phyloP scores from a whole-genome alignment of 2,888 invertebrate species.

The Peribatodes rhomboidaria region DNA sequence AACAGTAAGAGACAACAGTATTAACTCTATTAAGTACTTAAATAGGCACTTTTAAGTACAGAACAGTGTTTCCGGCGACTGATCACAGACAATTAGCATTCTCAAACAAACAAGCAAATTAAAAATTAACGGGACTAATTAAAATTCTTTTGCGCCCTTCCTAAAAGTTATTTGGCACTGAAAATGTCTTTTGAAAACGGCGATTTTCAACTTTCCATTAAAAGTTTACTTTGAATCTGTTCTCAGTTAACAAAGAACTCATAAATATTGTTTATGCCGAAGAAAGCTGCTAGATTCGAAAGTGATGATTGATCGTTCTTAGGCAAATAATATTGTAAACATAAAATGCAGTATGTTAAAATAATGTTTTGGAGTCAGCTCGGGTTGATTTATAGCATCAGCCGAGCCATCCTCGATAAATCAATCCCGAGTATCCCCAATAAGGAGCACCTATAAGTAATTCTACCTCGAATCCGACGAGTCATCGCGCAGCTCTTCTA shows the following conservation, averaged over 20 bases:
- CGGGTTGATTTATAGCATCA: constrained; percentile 50
- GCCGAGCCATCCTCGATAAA: constrained; percentile 52
- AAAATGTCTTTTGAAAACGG: constrained; percentile 11
- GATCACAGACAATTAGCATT: constrained; percentile 8
- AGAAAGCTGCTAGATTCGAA: constrained; percentile 3
- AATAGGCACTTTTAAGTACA: not conserved
- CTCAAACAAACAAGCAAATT: constrained; percentile 16
- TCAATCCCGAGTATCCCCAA: constrained; percentile 48
- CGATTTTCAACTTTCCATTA: constrained; percentile 26
- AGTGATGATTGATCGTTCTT: constrained; percentile 22
- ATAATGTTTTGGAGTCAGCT: constrained; percentile 38
- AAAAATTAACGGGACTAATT: constrained; percentile 28
- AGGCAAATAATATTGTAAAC: constrained; percentile 16
- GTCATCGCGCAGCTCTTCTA: constrained; percentile 42
- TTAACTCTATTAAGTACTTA: no score
- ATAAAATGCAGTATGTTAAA: constrained; percentile 15
- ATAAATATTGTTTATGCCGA: constrained; percentile 11
- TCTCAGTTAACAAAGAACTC: constrained; percentile 19
- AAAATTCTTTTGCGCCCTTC: constrained; percentile 31
- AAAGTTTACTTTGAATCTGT: constrained; percentile 18
- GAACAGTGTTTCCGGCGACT: not conserved
- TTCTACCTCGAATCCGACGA: constrained; percentile 41
- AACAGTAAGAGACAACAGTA: no score
- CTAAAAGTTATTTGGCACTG: constrained; percentile 19
- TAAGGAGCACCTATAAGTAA: constrained; percentile 36